Evolutionary conservation across 2,797 vertebrate species (phyloP).

Genomic region (Melanitta fusca): DNA sequence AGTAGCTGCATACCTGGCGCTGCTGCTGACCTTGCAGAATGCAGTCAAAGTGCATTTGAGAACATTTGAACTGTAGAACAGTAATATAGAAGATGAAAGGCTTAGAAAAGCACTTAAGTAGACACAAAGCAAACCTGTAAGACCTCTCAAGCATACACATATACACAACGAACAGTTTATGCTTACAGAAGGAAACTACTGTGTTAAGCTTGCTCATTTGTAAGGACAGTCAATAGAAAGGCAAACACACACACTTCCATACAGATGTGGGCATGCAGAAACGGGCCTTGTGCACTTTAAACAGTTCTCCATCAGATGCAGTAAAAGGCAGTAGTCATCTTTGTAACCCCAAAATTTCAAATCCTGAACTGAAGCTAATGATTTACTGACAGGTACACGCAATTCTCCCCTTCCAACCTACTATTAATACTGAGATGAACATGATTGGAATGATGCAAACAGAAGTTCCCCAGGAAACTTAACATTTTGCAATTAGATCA

Average conservation of each 20-base stretch:
- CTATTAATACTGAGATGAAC: background rate
- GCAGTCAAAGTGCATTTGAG: background rate
- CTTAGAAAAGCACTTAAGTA: background rate
- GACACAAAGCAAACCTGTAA: background rate
- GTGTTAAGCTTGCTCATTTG: background rate
- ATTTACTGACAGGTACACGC: background rate
- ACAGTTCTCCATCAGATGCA: background rate
- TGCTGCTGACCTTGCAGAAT: slow-evolving; percentile 8
- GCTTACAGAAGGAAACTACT: background rate
- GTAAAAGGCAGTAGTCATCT: background rate
- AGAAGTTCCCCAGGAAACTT: background rate
- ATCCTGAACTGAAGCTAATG: background rate
- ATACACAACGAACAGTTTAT: background rate
- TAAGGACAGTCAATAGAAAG: background rate
- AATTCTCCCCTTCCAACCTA: background rate
- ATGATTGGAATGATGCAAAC: background rate
- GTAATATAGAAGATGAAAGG: background rate
- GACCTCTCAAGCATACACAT: background rate
- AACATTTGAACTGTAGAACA: background rate
- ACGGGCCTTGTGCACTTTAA: background rate
- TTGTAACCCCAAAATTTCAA: background rate
- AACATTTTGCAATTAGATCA: background rate
- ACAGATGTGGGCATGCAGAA: background rate
- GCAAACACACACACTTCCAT: background rate
- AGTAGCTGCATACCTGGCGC: background rate